Evolutionary conservation across 2,113 vertebrate genomes (phyloP), one percentile per base, ranked within the genome.

Genomic region (Ameiurus melas): DNA sequence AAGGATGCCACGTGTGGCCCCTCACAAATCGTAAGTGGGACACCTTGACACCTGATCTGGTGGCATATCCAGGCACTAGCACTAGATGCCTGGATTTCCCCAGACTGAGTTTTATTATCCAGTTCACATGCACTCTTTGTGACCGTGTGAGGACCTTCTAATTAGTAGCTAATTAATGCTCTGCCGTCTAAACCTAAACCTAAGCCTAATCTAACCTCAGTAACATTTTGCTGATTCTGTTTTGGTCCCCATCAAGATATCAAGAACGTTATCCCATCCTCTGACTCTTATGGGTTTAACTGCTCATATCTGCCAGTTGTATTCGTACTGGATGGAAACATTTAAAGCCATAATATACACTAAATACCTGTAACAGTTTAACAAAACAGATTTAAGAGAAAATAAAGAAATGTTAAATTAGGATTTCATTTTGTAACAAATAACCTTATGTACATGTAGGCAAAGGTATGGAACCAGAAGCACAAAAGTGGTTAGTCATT

Each of bases 21-120:
- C 97, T 89, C 97, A 97, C 92, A 97, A 97, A 95, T 99, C 97
- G 98, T 99, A 98, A 99, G 98, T 98, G 84, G 58, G 75, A 68
- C 79, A 77, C 33, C 33, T 90, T 90, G 94, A 91, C 93, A 94
- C 90, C 60, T 16, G 81, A 94, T 91, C 93, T 91, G 71, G 30
- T 7, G 83, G 90, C 92, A 92, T n/a, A 51, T 88, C 84, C 77
- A 87, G 89, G 89, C 85, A 85, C 85, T 87, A 73, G 64, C 43
- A 53, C 51, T 84, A 60, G 62, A 36, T 89, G 53, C 84, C 36
- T 86, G 33, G n/a, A 66, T 91, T 84, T 62, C 64, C 75, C 82
- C 70, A 85, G 78, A 79, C 33, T 86, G 64, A 55, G 39, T 82
- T 68, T 90, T 80, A 91, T 80, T 84, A 84, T 16, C 43, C 30